Conservation (phyloP, 2,888 invertebrate genomes). For the Callinectes sapidus region DNA sequence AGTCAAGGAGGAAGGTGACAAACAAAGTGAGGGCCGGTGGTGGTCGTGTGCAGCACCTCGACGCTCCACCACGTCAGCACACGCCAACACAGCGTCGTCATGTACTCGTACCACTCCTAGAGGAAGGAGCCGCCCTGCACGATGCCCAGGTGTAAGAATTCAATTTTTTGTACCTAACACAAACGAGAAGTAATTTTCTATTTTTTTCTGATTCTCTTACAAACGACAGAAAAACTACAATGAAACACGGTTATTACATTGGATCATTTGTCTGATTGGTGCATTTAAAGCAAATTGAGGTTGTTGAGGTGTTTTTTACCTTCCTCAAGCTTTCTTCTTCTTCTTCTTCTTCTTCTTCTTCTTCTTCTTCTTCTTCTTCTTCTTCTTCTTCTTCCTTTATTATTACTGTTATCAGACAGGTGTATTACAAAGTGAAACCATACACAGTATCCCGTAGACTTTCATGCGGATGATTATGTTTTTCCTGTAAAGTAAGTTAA, state of each 20-base stretch:
- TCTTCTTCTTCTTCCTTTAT: background rate
- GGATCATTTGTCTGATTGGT: background rate
- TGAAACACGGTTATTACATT: background rate
- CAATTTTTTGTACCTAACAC: background rate
- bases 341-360: background rate
- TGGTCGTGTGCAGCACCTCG: background rate
- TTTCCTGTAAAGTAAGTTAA: background rate
- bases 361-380: background rate
- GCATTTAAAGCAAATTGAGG: background rate
- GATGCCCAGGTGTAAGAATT: background rate
- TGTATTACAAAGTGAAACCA: background rate
- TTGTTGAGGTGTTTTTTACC: background rate
- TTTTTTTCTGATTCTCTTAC: background rate
- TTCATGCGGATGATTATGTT: background rate
- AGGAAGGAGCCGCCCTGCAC: background rate
- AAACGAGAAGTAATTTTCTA: background rate
- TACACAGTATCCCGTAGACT: background rate
- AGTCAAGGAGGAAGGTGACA: background rate
- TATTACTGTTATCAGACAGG: background rate
- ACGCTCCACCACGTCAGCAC: conserved; percentile 20
- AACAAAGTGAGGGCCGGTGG: background rate
- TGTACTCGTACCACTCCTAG: background rate
- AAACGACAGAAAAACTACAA: background rate
- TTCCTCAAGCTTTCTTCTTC: background rate
- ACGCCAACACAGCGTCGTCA: background rate